Base-by-base conservation (phyloP, 1,140 invertebrate genomes). In the Homarus americanus region DNA sequence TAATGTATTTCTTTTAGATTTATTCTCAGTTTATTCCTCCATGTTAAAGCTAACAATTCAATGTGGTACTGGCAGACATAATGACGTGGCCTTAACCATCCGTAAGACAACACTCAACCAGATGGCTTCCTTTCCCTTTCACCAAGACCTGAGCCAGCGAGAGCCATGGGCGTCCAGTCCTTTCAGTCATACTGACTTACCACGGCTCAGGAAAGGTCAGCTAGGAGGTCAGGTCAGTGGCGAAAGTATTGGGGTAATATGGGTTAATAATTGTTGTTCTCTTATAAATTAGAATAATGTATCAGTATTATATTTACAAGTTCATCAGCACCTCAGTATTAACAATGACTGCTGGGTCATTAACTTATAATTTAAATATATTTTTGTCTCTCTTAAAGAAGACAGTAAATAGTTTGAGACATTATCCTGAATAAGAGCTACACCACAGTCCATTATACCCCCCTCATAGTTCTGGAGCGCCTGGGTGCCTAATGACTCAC, bases 41-140 rank as follows among this genome's bases (percentile, higher is more conserved):
- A n/a, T n/a, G n/a, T n/a, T n/a, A n/a, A n/a, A n/a, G n/a, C n/a
- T n/a, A n/a, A n/a, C n/a, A n/a, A n/a, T n/a, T n/a, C n/a, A n/a
- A n/a, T n/a, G n/a, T n/a, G n/a, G n/a, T n/a, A n/a, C n/a, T n/a
- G n/a, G 9, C 94, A 97, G 97, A 79, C 97, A 98, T 94, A 98
- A 98, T 94, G 97, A 98, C 94, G 95, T 98, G 93, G 96, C 97
- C 73, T 97, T 96, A 96, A 97, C 97, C 93, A 96, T 97, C 91
- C 95, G 97, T 90, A 96, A 96, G 93, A 96, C 97, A 94, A 95
- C 97, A 87, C 96, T 97, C 94, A 98, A 97, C 94, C 96, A 97
- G 94, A 95, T 98, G 73, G 95, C 96, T 72, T 95, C 96, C 85
- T 96, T 98, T 58, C 97, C 98, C 94, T 95, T 98, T 86, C 96